Base-by-base conservation (phyloP, 2,113 vertebrate species). In the Dascyllus trimaculatus region DNA sequence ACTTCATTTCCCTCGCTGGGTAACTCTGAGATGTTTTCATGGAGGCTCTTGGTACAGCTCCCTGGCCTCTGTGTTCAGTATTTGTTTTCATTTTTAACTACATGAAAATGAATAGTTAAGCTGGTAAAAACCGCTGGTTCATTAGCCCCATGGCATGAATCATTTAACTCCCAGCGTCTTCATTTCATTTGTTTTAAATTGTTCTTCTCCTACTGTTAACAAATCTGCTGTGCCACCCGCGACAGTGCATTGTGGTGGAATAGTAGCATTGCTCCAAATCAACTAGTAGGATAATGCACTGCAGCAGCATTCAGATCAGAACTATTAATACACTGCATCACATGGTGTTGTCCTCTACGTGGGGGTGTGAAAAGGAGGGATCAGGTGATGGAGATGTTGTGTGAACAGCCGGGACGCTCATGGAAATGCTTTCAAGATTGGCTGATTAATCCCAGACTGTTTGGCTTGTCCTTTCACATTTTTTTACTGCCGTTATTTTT, bases 201-300 rank as follows among this genome's bases (percentile, higher is more conserved):
- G 17, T 17, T 67, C 59, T 81, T 63, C 26, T 71, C 52, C 53
- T 58, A 65, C 77, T 85, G 75, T 82, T 72, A 46, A 76, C 52
- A 81, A 81, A 91, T 84, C 53, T 85, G 77, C 54, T 49, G 32
- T 80, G 43, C 63, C 80, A 71, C 76, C 81, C 60, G 66, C 56
- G 5, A 26, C 26, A 25, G 25, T 81, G 83, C 71, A 68, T 43
- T n/a, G 24, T 57, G 32, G 11, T 4, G 19, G n/a, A 69, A 64
- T 64, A 48, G 14, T 19, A 26, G 7, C 40, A 13, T 45, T 59
- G 51, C 57, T 68, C 51, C 18, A 69, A 1, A 38, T 18, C 29
- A 82, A 57, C 32, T 35, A 68, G 24, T 13, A 74, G 19, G 48
- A 68, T 49, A 69, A 57, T 19, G 22, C 15, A 45, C 7, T 17